Conservation (phyloP, 1,140 invertebrate species). For the Oreohelix idahoensis region DNA sequence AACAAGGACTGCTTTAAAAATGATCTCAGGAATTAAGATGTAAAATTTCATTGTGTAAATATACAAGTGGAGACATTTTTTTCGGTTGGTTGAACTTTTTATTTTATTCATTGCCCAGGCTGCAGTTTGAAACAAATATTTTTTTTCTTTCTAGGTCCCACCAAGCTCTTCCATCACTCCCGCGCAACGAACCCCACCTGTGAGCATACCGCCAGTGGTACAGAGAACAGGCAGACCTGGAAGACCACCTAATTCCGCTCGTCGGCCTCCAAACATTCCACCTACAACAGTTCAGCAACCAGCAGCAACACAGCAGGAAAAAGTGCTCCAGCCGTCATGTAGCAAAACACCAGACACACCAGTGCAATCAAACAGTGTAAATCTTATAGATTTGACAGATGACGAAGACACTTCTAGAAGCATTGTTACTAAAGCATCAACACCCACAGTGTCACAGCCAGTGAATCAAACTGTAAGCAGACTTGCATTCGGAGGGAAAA, state of each 20-base stretch:
- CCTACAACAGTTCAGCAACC: neutral
- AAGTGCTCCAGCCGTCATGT: neutral
- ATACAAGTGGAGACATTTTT: no score
- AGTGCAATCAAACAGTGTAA: neutral
- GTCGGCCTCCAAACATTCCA: neutral
- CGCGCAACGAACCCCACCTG: neutral
- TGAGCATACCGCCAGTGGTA: neutral
- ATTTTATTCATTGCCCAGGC: no score
- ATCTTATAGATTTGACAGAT: constrained; percentile 42
- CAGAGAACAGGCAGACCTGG: neutral
- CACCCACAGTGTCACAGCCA: neutral
- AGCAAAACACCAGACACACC: neutral
- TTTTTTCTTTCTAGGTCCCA: no score
- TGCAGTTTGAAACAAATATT: no score
- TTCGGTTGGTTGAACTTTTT: no score
- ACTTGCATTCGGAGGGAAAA: neutral
- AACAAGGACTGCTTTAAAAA: no score
- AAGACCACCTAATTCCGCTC: neutral
- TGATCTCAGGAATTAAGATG: no score
- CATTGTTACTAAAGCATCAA: neutral
- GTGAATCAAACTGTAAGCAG: neutral
- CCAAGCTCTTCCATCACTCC: neutral
- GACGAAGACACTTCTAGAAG: constrained; percentile 31
- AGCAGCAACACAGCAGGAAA: neutral
- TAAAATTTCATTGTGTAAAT: no score